Evolutionary conservation across 64 coral and sea anemone species (phyloP).

Genomic region (Platygyra sinensis): DNA sequence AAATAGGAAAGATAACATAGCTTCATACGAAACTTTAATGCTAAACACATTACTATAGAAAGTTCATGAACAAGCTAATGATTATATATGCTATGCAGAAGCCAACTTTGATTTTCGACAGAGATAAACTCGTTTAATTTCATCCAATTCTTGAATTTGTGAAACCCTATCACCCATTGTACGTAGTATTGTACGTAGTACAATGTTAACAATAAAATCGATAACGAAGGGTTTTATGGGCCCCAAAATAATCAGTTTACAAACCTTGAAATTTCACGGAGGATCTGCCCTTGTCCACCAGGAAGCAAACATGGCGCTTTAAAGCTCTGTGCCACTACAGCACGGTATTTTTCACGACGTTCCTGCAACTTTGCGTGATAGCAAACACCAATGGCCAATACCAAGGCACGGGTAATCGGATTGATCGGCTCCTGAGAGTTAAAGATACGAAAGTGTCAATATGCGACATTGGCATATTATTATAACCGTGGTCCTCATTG

Average conservation of each 20-base stretch:
- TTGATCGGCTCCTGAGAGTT: neutral
- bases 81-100: neutral
- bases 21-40: no score
- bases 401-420: conserved; percentile 33
- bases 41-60: neutral
- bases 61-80: neutral
- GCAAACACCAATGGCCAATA: conserved; percentile 57
- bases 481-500: no score
- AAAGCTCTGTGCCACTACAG: conserved; percentile 41
- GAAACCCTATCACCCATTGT: no score
- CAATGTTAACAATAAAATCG: no score
- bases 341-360: conserved; percentile 17
- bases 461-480: neutral
- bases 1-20: neutral
- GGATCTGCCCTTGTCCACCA: conserved; percentile 55
- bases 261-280: conserved; percentile 73
- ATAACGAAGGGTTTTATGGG: neutral
- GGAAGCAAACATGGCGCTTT: conserved; percentile 30
- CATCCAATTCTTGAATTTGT: no score
- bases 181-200: no score
- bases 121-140: no score
- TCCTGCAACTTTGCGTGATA: conserved; percentile 54
- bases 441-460: neutral
- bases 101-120: no score
- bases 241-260: neutral